phyloP scores from a whole-genome alignment of 2,797 vertebrate species.

The Myoxocephalus aenaeus region DNA sequence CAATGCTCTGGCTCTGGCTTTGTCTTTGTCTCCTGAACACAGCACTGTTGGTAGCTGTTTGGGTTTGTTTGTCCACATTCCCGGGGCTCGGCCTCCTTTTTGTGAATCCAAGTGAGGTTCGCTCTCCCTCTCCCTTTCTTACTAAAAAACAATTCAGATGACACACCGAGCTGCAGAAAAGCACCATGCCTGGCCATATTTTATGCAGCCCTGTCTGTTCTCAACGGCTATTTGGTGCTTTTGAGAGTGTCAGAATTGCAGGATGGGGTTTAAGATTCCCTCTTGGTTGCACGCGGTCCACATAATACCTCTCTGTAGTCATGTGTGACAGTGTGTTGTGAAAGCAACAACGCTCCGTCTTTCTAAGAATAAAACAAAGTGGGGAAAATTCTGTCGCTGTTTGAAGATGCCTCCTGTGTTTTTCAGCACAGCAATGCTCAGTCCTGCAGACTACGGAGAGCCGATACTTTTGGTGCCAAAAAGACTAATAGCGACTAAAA shows the following conservation, averaged over 20 bases:
- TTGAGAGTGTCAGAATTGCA: conserved; percentile 62
- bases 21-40: background rate
- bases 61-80: conserved; percentile 7
- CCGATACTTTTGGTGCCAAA: background rate
- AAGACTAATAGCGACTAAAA: background rate
- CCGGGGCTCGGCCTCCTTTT: conserved; percentile 1
- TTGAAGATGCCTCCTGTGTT: conserved; percentile 54
- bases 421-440: conserved; percentile 51
- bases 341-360: conserved; percentile 68
- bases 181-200: conserved; percentile 41
- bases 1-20: background rate
- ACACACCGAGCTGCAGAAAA: conserved; percentile 40
- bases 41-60: background rate
- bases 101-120: conserved; percentile 17
- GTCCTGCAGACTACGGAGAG: conserved; percentile 18
- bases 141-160: conserved; percentile 18
- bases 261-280: conserved; percentile 63
- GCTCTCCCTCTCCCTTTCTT: background rate
- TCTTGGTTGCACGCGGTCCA: conserved; percentile 54
- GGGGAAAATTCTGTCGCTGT: conserved; percentile 44
- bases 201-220: conserved; percentile 51
- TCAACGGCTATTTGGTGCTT: conserved; percentile 56
- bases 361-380: conserved; percentile 59
- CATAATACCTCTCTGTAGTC: conserved; percentile 66
- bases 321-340: conserved; percentile 64